Evolutionary conservation across 2,797 vertebrate genomes (phyloP).

Genomic region (Alauda arvensis): DNA sequence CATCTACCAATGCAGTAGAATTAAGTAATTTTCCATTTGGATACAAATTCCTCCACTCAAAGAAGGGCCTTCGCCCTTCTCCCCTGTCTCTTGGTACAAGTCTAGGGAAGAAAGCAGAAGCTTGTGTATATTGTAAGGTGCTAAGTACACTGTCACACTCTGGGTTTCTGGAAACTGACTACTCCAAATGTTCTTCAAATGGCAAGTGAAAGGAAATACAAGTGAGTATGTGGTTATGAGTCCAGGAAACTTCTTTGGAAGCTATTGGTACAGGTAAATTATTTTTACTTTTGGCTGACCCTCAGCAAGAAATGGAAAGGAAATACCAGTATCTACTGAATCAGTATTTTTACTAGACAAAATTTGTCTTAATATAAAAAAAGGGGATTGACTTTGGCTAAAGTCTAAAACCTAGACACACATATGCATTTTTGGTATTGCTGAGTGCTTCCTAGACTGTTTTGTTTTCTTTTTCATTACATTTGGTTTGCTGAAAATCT

Average conservation of each 20-base stretch:
- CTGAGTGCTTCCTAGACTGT: not conserved
- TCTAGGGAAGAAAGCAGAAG: not conserved
- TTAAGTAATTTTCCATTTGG: slow-evolving; percentile 31
- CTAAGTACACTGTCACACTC: not conserved
- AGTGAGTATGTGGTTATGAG: slow-evolving; percentile 27
- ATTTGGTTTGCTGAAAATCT: slow-evolving; percentile 18
- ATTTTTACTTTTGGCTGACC: slow-evolving; percentile 61
- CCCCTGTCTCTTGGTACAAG: not conserved
- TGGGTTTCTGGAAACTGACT: slow-evolving; percentile 6
- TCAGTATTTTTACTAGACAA: slow-evolving; percentile 50
- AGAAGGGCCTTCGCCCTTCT: not conserved
- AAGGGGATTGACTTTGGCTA: slow-evolving; percentile 45
- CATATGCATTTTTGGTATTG: slow-evolving; percentile 3
- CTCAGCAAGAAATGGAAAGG: slow-evolving; percentile 33
- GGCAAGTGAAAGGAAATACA: slow-evolving; percentile 27
- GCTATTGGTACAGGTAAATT: slow-evolving; percentile 32
- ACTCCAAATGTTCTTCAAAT: not conserved
- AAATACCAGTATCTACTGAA: slow-evolving; percentile 47
- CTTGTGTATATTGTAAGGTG: not conserved
- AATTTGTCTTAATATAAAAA: slow-evolving; percentile 19
- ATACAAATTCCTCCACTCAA: not conserved
- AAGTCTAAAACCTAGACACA: not conserved
- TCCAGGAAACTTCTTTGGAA: slow-evolving; percentile 47
- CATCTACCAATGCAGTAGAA: not conserved
- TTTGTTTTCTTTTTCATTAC: not conserved